Base-by-base conservation (phyloP, 2,797 vertebrate species). In the Dendrocincla tyrannina region DNA sequence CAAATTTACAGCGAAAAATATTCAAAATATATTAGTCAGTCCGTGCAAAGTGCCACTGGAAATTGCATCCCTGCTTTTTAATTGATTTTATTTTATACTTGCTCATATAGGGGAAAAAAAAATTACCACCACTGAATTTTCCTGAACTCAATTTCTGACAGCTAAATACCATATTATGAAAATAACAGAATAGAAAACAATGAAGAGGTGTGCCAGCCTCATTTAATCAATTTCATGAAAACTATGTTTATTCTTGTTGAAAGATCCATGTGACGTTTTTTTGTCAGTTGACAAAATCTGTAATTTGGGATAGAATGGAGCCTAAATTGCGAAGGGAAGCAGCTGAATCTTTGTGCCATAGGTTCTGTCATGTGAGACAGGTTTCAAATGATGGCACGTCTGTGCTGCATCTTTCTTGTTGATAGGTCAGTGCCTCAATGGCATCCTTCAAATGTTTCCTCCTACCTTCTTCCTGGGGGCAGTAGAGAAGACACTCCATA, bases 51-150 rank as follows among this genome's bases (percentile, higher is more conserved):
- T 89, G 87, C 50, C 63, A 74, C 67, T 80, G 93, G 89, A 93
- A 93, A 94, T 96, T 82, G 46, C 69, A 59, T 91, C 88, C 67
- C 13, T 0, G 1, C 23, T 89, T 94, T 93, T 88, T 92, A 92
- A 94, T 85, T 91, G 74, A 62, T 95, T 83, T 96, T 91, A 62
- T 89, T 94, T 95, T 91, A 44, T 79, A 74, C 10, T 24, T 39
- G n/a, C 28, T 88, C 37, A 33, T 72, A 89, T 19, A 70, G 70
- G 2, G 70, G 52, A 24, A 56, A 73, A 46, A 37, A 24, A 9
- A 11, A 39, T 39, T 39, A 20, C 39, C 39, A 15, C 60, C 39
- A 76, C 9, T 70, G 69, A 94, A 59, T 88, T 95, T 92, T 88
- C 44, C 64, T 33, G 17, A 73, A 63, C 1, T 0, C 66, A 74